Base-by-base conservation (phyloP, 1,140 invertebrate genomes). In the Arctopsyche grandis region DNA sequence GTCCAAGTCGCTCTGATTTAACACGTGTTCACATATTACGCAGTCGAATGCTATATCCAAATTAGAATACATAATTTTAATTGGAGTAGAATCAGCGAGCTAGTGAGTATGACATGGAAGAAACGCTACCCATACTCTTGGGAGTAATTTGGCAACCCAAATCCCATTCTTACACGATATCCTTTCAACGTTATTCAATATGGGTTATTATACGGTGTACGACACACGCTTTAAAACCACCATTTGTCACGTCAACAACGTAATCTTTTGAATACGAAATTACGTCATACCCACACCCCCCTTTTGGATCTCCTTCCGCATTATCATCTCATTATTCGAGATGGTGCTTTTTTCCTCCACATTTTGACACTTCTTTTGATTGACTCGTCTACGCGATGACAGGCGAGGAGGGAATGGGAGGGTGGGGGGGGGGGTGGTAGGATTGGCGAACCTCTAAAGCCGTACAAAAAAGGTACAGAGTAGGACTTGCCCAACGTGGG, bases 401-500 rank as follows among this genome's bases (percentile, higher is more conserved):
- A 38, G 7, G 29, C 1, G 7, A 38, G 7, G 1, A 38, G 29
- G 29, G 29, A n/a, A n/a, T n/a, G n/a, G 29, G 1, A 7, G 29
- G 29, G 29, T 4, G 29, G 29, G 29, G 29, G 29, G 29, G 29
- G 29, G 29, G 29, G 29, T 1, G 29, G 7, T 4, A 7, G 29
- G 3, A 38, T 38, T 38, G 29, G 29, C 7, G 29, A 38, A 38
- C 29, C 29, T 4, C 19, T 22, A 66, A 66, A 66, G 69, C 70
- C 14, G 0, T 26, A 26, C 70, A 52, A 46, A 74, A 74, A 74
- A 38, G 70, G 24, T 74, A 74, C 70, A 24, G 44, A 26, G 12
- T 21, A 16, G 74, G 74, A 76, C 74, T 76, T 63, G 52, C 74
- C 74, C 74, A 76, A 76, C 74, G 26, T 56, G 48, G 44, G 70